Conservation (phyloP, 2,888 invertebrate genomes). For the Chrysopilus asiliformis region DNA sequence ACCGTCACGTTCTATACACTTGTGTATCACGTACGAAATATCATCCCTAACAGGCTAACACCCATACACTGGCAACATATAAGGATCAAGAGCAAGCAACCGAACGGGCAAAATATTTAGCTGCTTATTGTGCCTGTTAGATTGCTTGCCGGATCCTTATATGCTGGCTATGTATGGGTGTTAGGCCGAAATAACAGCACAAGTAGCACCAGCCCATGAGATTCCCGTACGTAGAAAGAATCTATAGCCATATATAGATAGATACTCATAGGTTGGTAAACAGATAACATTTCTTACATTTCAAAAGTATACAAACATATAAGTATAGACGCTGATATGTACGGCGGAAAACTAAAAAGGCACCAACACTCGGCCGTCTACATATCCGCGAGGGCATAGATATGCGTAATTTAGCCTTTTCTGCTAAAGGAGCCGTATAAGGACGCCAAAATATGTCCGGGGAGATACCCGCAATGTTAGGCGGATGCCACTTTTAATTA, state of each 20-base stretch:
- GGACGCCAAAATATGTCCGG: conserved; percentile 14
- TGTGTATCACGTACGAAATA: conserved; percentile 13
- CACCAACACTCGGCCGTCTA: too few species aligned
- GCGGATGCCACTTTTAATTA: conserved; percentile 15
- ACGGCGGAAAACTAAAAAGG: conserved; percentile 5
- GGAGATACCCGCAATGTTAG: conserved; percentile 11
- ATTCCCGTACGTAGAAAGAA: too few species aligned
- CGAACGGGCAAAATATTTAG: too few species aligned
- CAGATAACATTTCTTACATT: too few species aligned
- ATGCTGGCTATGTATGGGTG: too few species aligned
- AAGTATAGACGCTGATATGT: conserved; percentile 5
- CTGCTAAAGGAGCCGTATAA: conserved; percentile 12
- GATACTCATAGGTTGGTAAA: too few species aligned
- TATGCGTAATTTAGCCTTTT: conserved; percentile 15
- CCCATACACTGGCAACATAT: conserved; percentile 5
- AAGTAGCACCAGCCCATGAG: neutral
- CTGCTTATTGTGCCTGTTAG: too few species aligned
- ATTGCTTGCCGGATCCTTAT: too few species aligned
- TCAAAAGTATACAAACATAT: conserved; percentile 2
- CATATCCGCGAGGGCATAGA: conserved; percentile 14
- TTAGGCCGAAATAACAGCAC: neutral
- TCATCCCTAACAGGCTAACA: conserved; percentile 1
- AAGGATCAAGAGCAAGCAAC: conserved; percentile 3
- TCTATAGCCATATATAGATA: too few species aligned
- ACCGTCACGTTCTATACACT: conserved; percentile 16